phyloP scores from a whole-genome alignment of 2,797 vertebrate genomes.

The Macroramphosus scolopax region DNA sequence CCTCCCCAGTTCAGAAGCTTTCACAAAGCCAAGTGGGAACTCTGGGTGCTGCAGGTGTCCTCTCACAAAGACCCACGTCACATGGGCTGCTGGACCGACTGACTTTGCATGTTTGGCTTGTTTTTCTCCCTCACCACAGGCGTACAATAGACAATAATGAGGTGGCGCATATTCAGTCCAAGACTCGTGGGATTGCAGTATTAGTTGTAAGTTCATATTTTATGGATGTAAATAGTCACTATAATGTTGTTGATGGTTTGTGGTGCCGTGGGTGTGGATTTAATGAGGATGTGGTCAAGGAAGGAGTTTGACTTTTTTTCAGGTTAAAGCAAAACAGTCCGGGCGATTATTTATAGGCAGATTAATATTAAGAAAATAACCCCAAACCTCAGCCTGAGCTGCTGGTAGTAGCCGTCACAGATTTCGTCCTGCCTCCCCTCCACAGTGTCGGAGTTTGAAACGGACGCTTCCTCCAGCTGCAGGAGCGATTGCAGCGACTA shows the following conservation, averaged over 20 bases:
- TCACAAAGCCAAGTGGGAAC: slow-evolving; percentile 69
- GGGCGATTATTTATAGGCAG: slow-evolving; percentile 41
- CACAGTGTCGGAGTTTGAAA: slow-evolving; percentile 34
- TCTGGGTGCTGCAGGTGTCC: slow-evolving; percentile 71
- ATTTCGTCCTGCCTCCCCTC: slow-evolving; percentile 37
- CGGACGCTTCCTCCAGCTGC: slow-evolving; percentile 47
- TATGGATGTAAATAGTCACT: no score
- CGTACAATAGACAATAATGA: slow-evolving; percentile 34
- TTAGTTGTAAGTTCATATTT: neutral
- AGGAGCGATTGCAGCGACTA: slow-evolving; percentile 33
- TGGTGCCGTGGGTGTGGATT: slow-evolving; percentile 13
- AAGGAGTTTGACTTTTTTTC: slow-evolving; percentile 35
- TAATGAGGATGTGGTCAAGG: slow-evolving; percentile 20
- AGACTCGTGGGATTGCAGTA: slow-evolving; percentile 1
- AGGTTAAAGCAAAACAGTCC: slow-evolving; percentile 26
- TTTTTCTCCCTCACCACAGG: slow-evolving; percentile 37
- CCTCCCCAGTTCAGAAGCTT: slow-evolving; percentile 68
- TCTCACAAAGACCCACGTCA: slow-evolving; percentile 68
- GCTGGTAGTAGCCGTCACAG: slow-evolving; percentile 20
- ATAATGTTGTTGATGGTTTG: slow-evolving; percentile 17
- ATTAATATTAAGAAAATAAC: slow-evolving; percentile 41
- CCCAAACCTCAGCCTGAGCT: slow-evolving; percentile 28
- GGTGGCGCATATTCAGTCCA: slow-evolving; percentile 1
- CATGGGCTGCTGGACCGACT: slow-evolving; percentile 58
- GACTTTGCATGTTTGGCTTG: slow-evolving; percentile 38